These are phyloP conservation scores for Hippocampus comes DNA, from an alignment of 2,113 vertebrate species.

Conservation along the genomic window DNA sequence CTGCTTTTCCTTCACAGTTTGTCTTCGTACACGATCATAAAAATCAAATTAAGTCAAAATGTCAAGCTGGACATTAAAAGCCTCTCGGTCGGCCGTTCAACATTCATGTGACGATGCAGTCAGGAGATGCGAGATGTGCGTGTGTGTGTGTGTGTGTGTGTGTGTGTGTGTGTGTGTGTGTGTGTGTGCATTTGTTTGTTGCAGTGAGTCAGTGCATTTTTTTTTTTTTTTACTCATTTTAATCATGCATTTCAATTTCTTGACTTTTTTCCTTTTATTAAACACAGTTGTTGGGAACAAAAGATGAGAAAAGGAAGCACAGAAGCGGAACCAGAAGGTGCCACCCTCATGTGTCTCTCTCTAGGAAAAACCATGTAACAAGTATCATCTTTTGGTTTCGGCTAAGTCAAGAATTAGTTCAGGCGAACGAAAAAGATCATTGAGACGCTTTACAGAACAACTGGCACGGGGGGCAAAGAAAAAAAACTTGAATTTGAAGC, in stretches of 20 bases:
- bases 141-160: not conserved
- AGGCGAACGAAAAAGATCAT: not conserved
- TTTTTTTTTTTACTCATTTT: not conserved
- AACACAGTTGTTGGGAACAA: slow-evolving; percentile 68
- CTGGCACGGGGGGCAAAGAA: too few species aligned
- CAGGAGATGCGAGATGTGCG: too few species aligned
- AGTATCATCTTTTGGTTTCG: slow-evolving; percentile 42
- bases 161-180: not conserved
- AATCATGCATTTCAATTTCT: not conserved
- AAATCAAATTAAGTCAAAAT: not conserved
- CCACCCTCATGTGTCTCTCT: slow-evolving; percentile 50
- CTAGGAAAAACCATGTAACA: slow-evolving; percentile 60
- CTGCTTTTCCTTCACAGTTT: not conserved
- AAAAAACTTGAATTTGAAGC: not conserved
- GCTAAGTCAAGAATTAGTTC: not conserved
- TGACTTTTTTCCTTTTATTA: slow-evolving; percentile 47
- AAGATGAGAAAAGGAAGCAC: slow-evolving; percentile 61
- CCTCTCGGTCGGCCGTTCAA: not conserved
- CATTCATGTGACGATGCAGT: not conserved
- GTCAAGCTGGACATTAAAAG: not conserved
- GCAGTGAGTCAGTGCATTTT: not conserved
- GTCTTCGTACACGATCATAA: not conserved
- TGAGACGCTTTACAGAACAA: not conserved
- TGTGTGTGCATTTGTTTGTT: not conserved
- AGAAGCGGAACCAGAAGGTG: slow-evolving; percentile 55